A percentile compares a stretch with the other conserved stretches of the same genome.
phyloP scores from a whole-genome alignment of 2,113 vertebrate genomes.

The Alexandromys fortis region DNA sequence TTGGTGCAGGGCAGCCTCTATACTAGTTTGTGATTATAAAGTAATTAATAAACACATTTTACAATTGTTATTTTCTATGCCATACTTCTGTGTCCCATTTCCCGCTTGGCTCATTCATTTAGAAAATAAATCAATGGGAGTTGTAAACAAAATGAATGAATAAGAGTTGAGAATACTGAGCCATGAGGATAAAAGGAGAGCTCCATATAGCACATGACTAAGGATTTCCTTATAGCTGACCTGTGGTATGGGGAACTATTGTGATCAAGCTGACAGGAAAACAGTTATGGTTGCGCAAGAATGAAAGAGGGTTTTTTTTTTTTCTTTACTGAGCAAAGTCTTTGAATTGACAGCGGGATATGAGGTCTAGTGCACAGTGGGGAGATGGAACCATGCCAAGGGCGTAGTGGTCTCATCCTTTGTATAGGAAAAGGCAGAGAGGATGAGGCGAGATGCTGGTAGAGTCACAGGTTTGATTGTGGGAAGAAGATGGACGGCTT shows the following conservation, averaged over 20 bases:
- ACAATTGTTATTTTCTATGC: slow-evolving; percentile 86
- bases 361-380: background rate
- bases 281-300: background rate
- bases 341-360: background rate
- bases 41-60: slow-evolving; percentile 77
- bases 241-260: background rate
- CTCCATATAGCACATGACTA: background rate
- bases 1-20: slow-evolving; percentile 89
- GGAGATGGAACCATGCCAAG: background rate
- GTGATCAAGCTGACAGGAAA: background rate
- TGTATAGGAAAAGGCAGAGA: background rate
- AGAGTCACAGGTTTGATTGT: background rate
- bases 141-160: background rate
- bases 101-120: slow-evolving; percentile 75
- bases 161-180: background rate
- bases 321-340: background rate
- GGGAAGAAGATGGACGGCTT: background rate
- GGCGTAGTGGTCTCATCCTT: background rate
- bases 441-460: background rate
- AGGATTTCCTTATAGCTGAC: background rate
- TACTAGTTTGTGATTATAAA: slow-evolving; percentile 88
- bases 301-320: background rate
- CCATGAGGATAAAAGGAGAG: background rate
- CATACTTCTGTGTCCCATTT: slow-evolving; percentile 75
- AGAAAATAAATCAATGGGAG: slow-evolving; percentile 83